Evolutionary conservation across 2,797 vertebrate genomes (phyloP).

Genomic region (Orientallactaga sibirica): DNA sequence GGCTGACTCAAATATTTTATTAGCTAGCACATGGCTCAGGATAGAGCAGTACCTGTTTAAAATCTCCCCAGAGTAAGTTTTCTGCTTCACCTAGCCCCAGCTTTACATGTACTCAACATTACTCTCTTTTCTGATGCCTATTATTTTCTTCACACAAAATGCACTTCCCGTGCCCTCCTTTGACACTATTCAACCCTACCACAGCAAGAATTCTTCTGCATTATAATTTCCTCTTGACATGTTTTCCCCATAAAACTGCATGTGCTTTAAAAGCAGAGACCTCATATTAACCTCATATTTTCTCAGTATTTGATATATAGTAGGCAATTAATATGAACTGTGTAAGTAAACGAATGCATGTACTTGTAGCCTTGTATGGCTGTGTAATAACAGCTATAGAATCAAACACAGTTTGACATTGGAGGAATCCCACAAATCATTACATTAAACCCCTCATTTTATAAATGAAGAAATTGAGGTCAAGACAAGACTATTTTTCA

Average conservation of each 20-base stretch:
- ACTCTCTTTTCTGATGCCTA: not conserved
- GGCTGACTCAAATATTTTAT: not conserved
- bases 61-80: not conserved
- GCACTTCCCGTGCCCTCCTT: not conserved
- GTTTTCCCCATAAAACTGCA: not conserved
- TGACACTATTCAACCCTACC: not conserved
- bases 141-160: not conserved
- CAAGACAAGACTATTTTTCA: slow-evolving; percentile 51
- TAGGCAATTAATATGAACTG: not conserved
- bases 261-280: not conserved
- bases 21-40: not conserved
- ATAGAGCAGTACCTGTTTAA: not conserved
- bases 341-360: not conserved
- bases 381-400: not conserved
- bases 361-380: not conserved
- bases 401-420: not conserved
- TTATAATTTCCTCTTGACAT: not conserved
- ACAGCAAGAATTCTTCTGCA: not conserved
- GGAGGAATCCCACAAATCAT: not conserved
- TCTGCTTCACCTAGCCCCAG: not conserved
- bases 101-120: not conserved
- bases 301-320: not conserved
- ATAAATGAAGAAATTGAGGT: slow-evolving; percentile 49
- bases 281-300: not conserved
- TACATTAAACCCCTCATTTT: not conserved